Conservation (phyloP, 2,797 vertebrate genomes). For the Danionella dracula region DNA sequence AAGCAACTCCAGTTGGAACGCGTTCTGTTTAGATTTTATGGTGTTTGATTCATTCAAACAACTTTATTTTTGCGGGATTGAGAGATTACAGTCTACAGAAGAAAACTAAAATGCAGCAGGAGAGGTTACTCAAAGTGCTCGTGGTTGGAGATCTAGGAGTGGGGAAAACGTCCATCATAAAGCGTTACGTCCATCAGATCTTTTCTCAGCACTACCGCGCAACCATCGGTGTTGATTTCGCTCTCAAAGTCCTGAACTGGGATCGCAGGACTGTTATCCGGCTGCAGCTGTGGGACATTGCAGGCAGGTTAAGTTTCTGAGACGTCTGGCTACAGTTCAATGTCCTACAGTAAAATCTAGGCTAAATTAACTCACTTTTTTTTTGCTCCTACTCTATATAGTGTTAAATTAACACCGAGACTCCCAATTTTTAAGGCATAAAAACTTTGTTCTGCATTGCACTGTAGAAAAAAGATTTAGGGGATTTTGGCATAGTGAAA, state of each 20-base stretch:
- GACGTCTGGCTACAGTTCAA: background rate
- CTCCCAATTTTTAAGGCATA: too few species aligned
- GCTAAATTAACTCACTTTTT: background rate
- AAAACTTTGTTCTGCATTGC: too few species aligned
- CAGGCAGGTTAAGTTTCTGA: conserved; percentile 51
- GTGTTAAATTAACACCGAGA: too few species aligned
- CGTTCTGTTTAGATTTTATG: too few species aligned
- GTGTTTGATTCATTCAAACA: too few species aligned
- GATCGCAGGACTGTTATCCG: conserved; percentile 66
- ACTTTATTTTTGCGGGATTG: too few species aligned
- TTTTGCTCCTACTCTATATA: too few species aligned
- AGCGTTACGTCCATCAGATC: conserved; percentile 73
- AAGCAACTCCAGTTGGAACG: too few species aligned
- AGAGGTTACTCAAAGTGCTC: conserved; percentile 71
- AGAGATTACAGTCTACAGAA: too few species aligned
- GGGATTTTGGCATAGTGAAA: too few species aligned
- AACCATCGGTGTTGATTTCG: conserved; percentile 77
- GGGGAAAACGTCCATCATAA: conserved; percentile 74
- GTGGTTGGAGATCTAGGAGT: conserved; percentile 75
- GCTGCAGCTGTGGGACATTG: conserved; percentile 78
- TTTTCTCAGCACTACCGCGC: conserved; percentile 76
- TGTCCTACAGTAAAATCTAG: background rate
- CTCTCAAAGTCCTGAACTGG: conserved; percentile 71
- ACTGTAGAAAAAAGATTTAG: too few species aligned
- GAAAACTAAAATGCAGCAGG: conserved; percentile 64